Conservation (phyloP, 2,888 invertebrate genomes). For the Desoria tigrina region DNA sequence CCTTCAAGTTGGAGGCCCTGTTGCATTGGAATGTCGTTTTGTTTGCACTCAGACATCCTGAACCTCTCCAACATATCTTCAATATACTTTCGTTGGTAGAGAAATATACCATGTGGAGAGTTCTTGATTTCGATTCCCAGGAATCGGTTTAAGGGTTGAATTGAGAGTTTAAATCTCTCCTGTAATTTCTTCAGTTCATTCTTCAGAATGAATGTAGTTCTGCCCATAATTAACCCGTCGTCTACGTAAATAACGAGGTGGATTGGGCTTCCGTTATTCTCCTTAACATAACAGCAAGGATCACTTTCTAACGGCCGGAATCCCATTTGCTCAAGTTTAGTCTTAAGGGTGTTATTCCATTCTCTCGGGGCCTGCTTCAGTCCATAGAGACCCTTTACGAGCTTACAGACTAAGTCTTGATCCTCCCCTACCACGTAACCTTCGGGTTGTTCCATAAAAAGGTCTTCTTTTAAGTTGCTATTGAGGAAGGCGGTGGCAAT, state of each 20-base stretch:
- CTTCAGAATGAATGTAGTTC: not conserved
- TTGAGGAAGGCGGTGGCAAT: too few relatives aligned
- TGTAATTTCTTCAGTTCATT: not conserved
- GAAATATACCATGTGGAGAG: slow-evolving; percentile 25
- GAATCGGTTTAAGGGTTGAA: slow-evolving; percentile 12
- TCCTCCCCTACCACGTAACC: not conserved
- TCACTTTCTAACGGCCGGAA: slow-evolving; percentile 28
- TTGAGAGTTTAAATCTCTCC: slow-evolving; percentile 20
- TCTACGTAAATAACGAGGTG: slow-evolving; percentile 46
- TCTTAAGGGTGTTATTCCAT: slow-evolving; percentile 42
- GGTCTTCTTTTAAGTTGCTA: slow-evolving; percentile 22
- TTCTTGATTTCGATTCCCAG: slow-evolving; percentile 36
- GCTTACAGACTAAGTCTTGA: too few relatives aligned
- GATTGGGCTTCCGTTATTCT: slow-evolving; percentile 11
- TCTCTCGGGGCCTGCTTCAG: slow-evolving; percentile 49
- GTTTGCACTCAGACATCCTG: slow-evolving; percentile 30
- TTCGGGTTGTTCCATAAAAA: slow-evolving; percentile 25
- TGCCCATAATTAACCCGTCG: slow-evolving; percentile 34
- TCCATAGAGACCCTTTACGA: slow-evolving; percentile 47
- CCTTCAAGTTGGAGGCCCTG: not conserved
- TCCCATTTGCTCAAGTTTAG: slow-evolving; percentile 23
- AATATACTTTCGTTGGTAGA: slow-evolving; percentile 26
- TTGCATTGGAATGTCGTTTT: slow-evolving; percentile 23
- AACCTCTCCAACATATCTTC: slow-evolving; percentile 20
- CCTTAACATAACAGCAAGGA: slow-evolving; percentile 28